Base-by-base conservation (phyloP, 2,113 vertebrate species). In the Eptesicus fuscus region DNA sequence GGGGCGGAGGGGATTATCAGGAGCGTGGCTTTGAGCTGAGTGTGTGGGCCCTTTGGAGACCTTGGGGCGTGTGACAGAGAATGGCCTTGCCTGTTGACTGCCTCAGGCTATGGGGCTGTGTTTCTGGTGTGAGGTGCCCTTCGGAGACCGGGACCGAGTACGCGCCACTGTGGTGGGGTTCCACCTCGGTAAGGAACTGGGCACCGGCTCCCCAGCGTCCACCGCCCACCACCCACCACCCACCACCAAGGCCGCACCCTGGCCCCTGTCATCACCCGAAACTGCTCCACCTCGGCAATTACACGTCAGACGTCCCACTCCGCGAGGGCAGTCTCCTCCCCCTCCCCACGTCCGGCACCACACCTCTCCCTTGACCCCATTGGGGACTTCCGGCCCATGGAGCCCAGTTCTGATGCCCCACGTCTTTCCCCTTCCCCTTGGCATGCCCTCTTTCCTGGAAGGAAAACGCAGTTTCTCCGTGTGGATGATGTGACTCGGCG, bases 221-320 rank as follows among this genome's bases (percentile, higher is more conserved):
- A 47, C 56, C 56, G 47, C 76, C 92, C 65, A 5, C 12, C 63
- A 61, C 76, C 40, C 59, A 74, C 65, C 53, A 53, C 82, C 92
- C 65, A 5, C 12, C 63, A 61, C 59, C 17, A 2, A 4, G 30
- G 80, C 69, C 83, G 65, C 86, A 6, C 88, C 94, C 61, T 0
- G 18, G 42, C 37, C 71, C 86, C 67, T 88, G 92, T 88, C 86
- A 89, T 83, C 90, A 91, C 63, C 74, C 3, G 63, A 91, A 95
- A 95, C 88, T 30, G 84, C 93, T 18, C 95, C 93, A 82, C 94
- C 95, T 69, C 44, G 28, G 87, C 67, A 40, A 61, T 78, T 1
- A 25, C 69, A 30, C 9, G 37, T 25, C 73, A 18, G 42, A 53
- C 0, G 0, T 30, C 63, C 65, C 49, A 59, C 37, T 83, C 73